Percentiles rank a stretch among this genome's conserved stretches.
Evolutionary conservation across 2,113 vertebrate genomes (phyloP).

Genomic region (Cygnus atratus): DNA sequence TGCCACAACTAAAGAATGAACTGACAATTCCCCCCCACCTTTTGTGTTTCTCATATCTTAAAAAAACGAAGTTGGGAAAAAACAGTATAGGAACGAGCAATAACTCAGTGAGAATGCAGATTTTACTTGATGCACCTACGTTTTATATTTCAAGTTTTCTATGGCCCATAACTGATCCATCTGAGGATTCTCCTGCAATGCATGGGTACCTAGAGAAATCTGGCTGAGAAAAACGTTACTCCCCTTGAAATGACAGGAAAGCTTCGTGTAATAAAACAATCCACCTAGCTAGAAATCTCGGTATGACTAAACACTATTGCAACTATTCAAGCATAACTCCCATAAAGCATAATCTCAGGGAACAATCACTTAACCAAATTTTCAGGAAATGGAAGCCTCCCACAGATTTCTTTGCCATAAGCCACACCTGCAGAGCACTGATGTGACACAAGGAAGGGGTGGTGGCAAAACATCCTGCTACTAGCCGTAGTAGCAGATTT

Average conservation of each 20-base stretch:
- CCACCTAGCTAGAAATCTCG: not conserved
- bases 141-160: not conserved
- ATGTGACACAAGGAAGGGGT: not conserved
- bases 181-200: not conserved
- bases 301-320: not conserved
- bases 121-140: not conserved
- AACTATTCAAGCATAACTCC: not conserved
- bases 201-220: not conserved
- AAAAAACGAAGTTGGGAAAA: not conserved
- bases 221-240: not conserved
- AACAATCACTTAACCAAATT: conserved; percentile 3
- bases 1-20: not conserved
- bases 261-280: not conserved
- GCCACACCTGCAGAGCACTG: not conserved
- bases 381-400: conserved; percentile 38
- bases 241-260: not conserved
- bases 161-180: not conserved
- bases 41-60: not conserved
- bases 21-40: not conserved
- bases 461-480: not conserved
- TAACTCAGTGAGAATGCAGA: not conserved
- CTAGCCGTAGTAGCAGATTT: not conserved
- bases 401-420: not conserved
- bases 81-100: not conserved
- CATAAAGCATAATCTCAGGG: not conserved